phyloP scores from a whole-genome alignment of 2,888 invertebrate genomes.

The Oegoconia quadripuncta region DNA sequence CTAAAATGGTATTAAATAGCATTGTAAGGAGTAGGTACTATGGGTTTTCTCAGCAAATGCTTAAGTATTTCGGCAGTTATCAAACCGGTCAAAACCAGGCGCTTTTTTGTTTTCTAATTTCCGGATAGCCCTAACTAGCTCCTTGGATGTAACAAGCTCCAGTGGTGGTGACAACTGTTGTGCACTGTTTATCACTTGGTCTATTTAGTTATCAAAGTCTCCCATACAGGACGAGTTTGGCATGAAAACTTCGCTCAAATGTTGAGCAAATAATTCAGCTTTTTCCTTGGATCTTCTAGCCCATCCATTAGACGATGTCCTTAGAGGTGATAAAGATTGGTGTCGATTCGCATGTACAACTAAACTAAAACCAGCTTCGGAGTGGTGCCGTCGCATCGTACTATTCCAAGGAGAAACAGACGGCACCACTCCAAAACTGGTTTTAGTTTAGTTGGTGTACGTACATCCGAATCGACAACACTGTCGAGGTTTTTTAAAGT shows the following conservation, averaged over 20 bases:
- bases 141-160: constrained; percentile 1
- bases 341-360: too few species aligned
- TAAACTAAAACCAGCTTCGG: too few species aligned
- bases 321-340: constrained; percentile 2
- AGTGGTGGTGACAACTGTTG: constrained; percentile 6
- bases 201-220: not conserved
- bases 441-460: too few species aligned
- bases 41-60: constrained; percentile 5
- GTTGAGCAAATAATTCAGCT: not conserved
- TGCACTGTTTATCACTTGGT: not conserved
- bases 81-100: constrained; percentile 12
- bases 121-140: constrained; percentile 4
- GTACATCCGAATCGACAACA: too few species aligned
- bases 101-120: constrained; percentile 10
- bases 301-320: not conserved
- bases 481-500: constrained; percentile 7
- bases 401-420: too few species aligned
- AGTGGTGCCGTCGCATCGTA: too few species aligned
- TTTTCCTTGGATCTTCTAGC: not conserved
- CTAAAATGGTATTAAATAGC: constrained; percentile 9
- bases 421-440: too few species aligned
- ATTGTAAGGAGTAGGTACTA: constrained; percentile 7
- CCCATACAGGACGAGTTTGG: constrained; percentile 1
- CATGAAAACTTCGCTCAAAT: not conserved
- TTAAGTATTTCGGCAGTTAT: constrained; percentile 3